A percentile compares a stretch with the other conserved stretches of the same genome.
These are phyloP conservation scores for Carterocephalus palaemon DNA, from an alignment of 2,888 invertebrate genomes.

Conservation along the genomic window DNA sequence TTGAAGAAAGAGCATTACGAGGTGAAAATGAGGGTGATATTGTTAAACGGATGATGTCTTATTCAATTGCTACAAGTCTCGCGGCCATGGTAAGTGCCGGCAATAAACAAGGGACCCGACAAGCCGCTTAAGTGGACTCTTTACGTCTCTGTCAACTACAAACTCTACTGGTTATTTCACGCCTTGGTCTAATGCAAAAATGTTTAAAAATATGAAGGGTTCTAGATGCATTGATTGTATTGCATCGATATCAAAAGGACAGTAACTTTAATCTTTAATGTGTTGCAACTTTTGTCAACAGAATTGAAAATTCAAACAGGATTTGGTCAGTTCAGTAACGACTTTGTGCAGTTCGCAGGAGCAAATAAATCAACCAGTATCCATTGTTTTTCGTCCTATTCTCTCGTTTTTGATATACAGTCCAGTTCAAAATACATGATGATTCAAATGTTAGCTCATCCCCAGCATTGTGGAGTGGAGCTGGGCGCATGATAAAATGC, in stretches of 20 bases:
- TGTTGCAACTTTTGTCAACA: slow-evolving; percentile 1
- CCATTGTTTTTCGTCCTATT: slow-evolving; percentile 53
- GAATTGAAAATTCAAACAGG: slow-evolving; percentile 17
- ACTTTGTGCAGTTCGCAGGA: slow-evolving; percentile 50
- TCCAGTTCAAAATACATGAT: slow-evolving; percentile 52
- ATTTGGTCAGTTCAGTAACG: slow-evolving; percentile 31
- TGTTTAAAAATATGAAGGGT: slow-evolving; percentile 15
- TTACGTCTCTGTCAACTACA: slow-evolving; percentile 55
- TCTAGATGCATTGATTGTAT: too few relatives aligned
- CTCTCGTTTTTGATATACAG: slow-evolving; percentile 58
- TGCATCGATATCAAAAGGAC: too few relatives aligned
- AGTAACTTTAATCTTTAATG: slow-evolving; percentile 4
- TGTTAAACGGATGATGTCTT: slow-evolving; percentile 17
- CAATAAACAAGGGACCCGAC: slow-evolving; percentile 62
- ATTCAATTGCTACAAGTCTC: slow-evolving; percentile 39
- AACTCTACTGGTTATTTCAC: slow-evolving; percentile 42
- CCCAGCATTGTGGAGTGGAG: slow-evolving; percentile 40
- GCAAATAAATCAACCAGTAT: slow-evolving; percentile 47
- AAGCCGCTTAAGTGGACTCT: slow-evolving; percentile 56
- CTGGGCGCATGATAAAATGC: slow-evolving; percentile 50
- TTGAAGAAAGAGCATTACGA: neutral
- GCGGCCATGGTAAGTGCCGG: slow-evolving; percentile 54
- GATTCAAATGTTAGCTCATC: slow-evolving; percentile 54
- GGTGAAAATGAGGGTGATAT: slow-evolving; percentile 3
- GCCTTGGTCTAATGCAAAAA: slow-evolving; percentile 19